A percentile compares a stretch with the other conserved stretches of the same genome.
Evolutionary conservation across 92 coral and sea anemone species (phyloP).

Genomic region (Actinernus sp.): DNA sequence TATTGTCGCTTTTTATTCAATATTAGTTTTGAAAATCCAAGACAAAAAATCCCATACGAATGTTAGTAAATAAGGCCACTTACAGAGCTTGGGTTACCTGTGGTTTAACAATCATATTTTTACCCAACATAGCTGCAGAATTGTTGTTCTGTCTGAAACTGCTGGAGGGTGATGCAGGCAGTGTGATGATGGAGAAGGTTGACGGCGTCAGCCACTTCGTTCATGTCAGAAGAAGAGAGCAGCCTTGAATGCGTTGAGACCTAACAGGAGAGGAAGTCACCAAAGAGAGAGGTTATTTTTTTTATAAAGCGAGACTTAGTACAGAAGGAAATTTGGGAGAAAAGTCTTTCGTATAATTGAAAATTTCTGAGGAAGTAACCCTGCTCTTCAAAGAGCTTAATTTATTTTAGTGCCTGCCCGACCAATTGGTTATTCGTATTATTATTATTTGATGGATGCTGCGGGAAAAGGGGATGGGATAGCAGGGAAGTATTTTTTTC

Average conservation of each 20-base stretch:
- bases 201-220: constrained; percentile 44
- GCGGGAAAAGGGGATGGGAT: not conserved
- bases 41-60: no score
- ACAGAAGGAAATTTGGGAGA: not conserved
- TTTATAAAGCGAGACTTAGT: not conserved
- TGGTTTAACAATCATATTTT: no score
- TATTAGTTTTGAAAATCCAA: no score
- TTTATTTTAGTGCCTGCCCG: no score
- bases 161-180: constrained; percentile 48
- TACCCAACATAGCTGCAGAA: constrained; percentile 55
- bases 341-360: not conserved
- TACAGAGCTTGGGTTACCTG: no score
- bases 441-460: no score
- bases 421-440: no score
- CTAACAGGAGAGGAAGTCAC: no score
- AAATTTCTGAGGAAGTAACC: no score
- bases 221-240: constrained; percentile 63
- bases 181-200: constrained; percentile 8
- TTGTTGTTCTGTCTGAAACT: constrained; percentile 81
- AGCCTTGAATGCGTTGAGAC: constrained; percentile 83
- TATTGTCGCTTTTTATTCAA: no score
- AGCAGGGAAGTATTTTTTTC: not conserved
- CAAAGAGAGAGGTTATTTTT: not conserved
- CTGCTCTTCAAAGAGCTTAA: no score
- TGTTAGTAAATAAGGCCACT: no score